Evolutionary conservation across 2,113 vertebrate species (phyloP).

Genomic region (Syngnathoides biaculeatus): DNA sequence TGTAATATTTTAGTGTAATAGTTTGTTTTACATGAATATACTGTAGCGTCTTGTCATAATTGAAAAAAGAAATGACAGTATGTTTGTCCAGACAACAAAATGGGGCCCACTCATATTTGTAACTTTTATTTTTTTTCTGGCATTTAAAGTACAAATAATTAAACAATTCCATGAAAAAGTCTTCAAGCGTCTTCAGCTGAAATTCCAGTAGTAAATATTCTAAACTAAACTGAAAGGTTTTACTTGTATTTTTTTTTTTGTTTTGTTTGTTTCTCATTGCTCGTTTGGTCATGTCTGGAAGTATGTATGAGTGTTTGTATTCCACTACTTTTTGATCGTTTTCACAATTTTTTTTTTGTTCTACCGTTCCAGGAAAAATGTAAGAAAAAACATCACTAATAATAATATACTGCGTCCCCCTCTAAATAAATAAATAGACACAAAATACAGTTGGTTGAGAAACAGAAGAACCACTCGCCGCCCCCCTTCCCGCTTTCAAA

Average conservation of each 20-base stretch:
- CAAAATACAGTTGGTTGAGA: conserved; percentile 79
- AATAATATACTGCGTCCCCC: conserved; percentile 75
- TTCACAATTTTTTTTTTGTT: conserved; percentile 71
- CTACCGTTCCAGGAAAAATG: conserved; percentile 83
- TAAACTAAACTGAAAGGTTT: conserved; percentile 88
- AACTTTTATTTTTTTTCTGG: conserved; percentile 91
- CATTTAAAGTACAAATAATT: conserved; percentile 99
- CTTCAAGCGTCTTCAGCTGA: conserved; percentile 90
- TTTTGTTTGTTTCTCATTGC: conserved; percentile 73
- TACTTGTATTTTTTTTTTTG: conserved; percentile 66
- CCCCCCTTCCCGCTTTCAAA: too few relatives aligned
- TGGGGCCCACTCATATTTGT: conserved; percentile 76
- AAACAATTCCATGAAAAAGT: conserved; percentile 98
- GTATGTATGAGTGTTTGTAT: conserved; percentile 72
- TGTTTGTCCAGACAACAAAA: background rate
- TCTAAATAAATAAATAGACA: conserved; percentile 83
- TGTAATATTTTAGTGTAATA: background rate
- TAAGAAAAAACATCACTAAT: conserved; percentile 84
- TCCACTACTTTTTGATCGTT: conserved; percentile 62
- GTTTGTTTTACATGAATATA: background rate
- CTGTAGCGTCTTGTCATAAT: background rate
- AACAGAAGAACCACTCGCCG: conserved; percentile 77
- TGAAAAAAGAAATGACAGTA: background rate
- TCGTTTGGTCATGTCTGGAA: conserved; percentile 79
- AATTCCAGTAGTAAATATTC: conserved; percentile 92